These are phyloP conservation scores for Phenganax subtilis DNA, from an alignment of 92 coral and sea anemone species.

Conservation along the genomic window DNA sequence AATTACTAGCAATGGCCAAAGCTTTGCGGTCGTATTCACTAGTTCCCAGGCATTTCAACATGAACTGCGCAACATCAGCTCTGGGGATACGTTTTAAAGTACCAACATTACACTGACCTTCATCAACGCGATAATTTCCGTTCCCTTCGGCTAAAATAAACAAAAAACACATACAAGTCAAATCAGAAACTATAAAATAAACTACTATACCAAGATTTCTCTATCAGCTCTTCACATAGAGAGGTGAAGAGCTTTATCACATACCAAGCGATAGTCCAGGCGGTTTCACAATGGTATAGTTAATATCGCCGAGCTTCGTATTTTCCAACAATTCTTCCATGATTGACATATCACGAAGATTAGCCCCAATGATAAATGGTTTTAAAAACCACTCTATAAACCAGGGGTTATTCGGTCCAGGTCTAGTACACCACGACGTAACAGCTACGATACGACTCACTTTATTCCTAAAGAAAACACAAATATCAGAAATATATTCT, in stretches of 20 bases:
- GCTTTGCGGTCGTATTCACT: constrained; percentile 64
- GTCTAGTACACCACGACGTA: constrained; percentile 78
- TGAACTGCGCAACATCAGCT: constrained; percentile 81
- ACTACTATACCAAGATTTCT: neutral
- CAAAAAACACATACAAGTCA: neutral
- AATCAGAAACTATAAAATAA: no score
- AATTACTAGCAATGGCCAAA: constrained; percentile 51
- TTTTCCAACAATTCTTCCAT: constrained; percentile 69
- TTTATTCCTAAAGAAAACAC: constrained; percentile 48
- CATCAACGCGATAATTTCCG: constrained; percentile 64
- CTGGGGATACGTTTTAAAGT: constrained; percentile 53
- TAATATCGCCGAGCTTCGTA: constrained; percentile 52
- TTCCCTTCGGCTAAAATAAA: constrained; percentile 54
- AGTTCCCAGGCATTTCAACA: constrained; percentile 60
- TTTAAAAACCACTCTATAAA: constrained; percentile 71
- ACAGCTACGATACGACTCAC: constrained; percentile 58
- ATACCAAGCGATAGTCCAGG: constrained; percentile 59
- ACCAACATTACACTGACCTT: constrained; percentile 73
- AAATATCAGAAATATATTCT: neutral
- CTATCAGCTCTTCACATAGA: neutral
- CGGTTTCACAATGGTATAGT: constrained; percentile 80
- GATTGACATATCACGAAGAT: constrained; percentile 66
- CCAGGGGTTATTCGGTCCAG: constrained; percentile 81
- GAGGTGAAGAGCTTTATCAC: neutral
- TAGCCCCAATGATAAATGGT: constrained; percentile 66